Evolutionary conservation across 2,888 invertebrate species (phyloP), one percentile per base, ranked within the genome.

Genomic region (Ametastegia equiseti): DNA sequence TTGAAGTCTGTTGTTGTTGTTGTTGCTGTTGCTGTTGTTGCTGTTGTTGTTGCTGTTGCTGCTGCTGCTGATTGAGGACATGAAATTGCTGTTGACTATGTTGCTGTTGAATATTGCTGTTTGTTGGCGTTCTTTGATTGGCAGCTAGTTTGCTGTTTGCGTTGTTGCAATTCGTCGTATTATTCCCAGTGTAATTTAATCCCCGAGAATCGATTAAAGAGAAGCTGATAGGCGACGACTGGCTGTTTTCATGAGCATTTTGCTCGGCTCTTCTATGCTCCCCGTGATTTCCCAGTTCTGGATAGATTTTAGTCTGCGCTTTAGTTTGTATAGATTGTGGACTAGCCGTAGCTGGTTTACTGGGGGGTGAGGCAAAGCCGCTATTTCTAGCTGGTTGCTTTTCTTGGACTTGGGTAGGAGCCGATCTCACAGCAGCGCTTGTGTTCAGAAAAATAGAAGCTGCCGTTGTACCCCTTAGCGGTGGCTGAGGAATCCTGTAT

Each of bases 271-370:
- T 87, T 81, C 89, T 86, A 19, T 91, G 88, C 36, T 93, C 92
- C 4, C 87, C 87, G 73, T 92, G 92, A 78, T 85, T 90, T 7
- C 86, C 86, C 85, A 96, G 87, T 88, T 96, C 96, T 80, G 96
- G 95, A 91, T 96, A 96, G 87, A 95, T 94, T 93, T 96, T 96
- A 86, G 95, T 94, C 92, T 96, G 96, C 85, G 95, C 95, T 92
- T 96, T 96, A 83, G 96, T 95, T 92, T 96, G 96, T 86, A 96
- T 94, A 23, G 83, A 83, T 63, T 88, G 89, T 36, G 87, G 88
- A 36, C 86, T 50, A 1, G 84, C 57, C 5, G 87, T 73, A 13
- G 85, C 80, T 4, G 85, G 57, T 84, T 90, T 90, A 23, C 86
- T 88, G 84, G 93, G 92, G 57, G 93, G 94, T 30, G 94, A 93